Percentiles rank a stretch among this genome's conserved stretches.
Conservation (phyloP, 2,113 vertebrate species). For the Podarcis raffonei region DNA sequence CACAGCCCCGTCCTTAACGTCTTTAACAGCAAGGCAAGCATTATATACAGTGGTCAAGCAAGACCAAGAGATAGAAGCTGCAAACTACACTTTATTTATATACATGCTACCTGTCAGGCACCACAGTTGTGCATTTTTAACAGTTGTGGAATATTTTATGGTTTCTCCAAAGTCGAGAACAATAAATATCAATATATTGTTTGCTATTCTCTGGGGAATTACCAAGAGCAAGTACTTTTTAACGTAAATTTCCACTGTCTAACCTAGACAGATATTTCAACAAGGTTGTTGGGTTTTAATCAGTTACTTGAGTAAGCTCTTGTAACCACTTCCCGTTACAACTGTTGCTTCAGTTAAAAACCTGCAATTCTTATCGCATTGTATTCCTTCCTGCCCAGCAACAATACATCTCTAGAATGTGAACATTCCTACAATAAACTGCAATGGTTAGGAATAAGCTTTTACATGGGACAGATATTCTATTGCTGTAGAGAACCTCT, state of each 20-base stretch:
- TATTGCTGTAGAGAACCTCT: slow-evolving; percentile 3
- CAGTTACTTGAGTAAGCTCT: neutral
- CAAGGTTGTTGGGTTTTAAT: neutral
- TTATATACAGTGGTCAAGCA: neutral
- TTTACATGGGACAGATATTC: slow-evolving; percentile 21
- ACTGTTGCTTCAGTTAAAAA: neutral
- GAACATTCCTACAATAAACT: neutral
- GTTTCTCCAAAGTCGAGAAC: neutral
- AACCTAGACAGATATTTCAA: neutral
- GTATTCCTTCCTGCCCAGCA: neutral
- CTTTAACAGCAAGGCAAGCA: neutral
- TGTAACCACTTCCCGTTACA: slow-evolving; percentile 1
- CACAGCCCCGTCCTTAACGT: neutral
- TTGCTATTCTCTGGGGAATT: neutral
- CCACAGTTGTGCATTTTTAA: neutral
- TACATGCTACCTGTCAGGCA: neutral
- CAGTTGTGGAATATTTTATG: neutral
- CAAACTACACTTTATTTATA: too few relatives aligned
- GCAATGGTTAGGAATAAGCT: neutral
- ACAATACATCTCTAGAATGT: neutral
- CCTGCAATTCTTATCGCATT: neutral
- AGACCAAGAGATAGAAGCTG: too few relatives aligned
- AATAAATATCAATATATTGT: neutral
- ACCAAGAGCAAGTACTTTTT: slow-evolving; percentile 18
- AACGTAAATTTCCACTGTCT: neutral